A percentile compares a stretch with the other conserved stretches of the same genome.
Evolutionary conservation across 2,888 invertebrate species (phyloP).

Genomic region (Creontiades dilutus): DNA sequence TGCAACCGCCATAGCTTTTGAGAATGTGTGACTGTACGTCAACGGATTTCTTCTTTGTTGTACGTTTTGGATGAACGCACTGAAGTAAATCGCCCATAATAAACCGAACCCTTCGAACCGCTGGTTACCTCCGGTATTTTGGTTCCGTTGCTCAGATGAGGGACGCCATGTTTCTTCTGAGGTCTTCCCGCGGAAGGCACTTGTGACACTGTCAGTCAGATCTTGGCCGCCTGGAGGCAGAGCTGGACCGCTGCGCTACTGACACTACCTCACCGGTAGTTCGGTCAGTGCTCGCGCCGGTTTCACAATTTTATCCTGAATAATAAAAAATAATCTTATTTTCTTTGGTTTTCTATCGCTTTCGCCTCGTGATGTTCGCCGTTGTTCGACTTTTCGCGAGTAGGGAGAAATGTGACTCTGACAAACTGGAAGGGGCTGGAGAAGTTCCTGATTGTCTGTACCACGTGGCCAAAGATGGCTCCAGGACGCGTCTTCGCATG

Average conservation of each 20-base stretch:
- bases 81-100: neutral
- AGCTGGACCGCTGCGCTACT: slow-evolving; percentile 5
- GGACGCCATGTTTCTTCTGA: neutral
- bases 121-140: slow-evolving; percentile 4
- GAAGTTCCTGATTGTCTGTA: slow-evolving; percentile 72
- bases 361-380: neutral
- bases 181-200: neutral
- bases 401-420: slow-evolving; percentile 65
- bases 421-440: slow-evolving; percentile 71
- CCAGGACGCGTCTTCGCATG: slow-evolving; percentile 67
- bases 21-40: too few species aligned
- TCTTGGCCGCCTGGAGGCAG: neutral
- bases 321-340: neutral
- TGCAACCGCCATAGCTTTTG: too few species aligned
- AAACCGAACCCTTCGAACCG: neutral
- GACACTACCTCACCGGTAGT: neutral
- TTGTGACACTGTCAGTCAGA: neutral
- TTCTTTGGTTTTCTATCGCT: neutral
- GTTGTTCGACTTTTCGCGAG: slow-evolving; percentile 1
- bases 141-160: slow-evolving; percentile 27
- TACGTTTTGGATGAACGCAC: neutral
- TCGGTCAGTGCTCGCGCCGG: neutral
- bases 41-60: neutral
- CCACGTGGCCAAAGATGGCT: slow-evolving; percentile 69
- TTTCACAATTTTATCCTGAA: neutral